Evolutionary conservation across 2,888 invertebrate species (phyloP).

Genomic region (Calameuta pallipes): DNA sequence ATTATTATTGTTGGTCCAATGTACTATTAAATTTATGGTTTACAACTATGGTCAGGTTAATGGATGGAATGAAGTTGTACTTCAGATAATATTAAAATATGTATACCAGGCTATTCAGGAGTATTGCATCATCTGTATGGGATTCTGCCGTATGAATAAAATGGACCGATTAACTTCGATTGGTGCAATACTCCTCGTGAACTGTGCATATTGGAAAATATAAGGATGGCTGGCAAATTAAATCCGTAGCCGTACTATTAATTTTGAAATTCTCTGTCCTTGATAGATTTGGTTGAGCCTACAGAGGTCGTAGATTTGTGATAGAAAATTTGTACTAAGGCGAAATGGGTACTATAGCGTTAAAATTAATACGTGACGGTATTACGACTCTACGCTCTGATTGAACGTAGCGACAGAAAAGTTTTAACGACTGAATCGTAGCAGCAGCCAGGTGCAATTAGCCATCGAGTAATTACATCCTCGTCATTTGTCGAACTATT

Average conservation of each 20-base stretch:
- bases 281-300: background rate
- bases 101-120: background rate
- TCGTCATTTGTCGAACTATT: background rate
- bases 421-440: background rate
- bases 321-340: background rate
- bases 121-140: background rate
- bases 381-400: background rate
- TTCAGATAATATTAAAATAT: background rate
- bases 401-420: background rate
- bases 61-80: background rate
- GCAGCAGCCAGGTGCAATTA: background rate
- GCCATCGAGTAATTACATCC: background rate
- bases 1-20: background rate
- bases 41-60: background rate
- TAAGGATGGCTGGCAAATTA: background rate
- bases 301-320: background rate
- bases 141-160: background rate
- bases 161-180: background rate
- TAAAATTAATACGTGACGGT: background rate
- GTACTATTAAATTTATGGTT: background rate
- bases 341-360: background rate
- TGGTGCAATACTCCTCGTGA: background rate
- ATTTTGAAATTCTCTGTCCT: background rate
- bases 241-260: background rate
- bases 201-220: background rate